Evolutionary conservation across 2,797 vertebrate species (phyloP), one percentile per base, ranked within the genome.

Genomic region (Spheniscus humboldti): DNA sequence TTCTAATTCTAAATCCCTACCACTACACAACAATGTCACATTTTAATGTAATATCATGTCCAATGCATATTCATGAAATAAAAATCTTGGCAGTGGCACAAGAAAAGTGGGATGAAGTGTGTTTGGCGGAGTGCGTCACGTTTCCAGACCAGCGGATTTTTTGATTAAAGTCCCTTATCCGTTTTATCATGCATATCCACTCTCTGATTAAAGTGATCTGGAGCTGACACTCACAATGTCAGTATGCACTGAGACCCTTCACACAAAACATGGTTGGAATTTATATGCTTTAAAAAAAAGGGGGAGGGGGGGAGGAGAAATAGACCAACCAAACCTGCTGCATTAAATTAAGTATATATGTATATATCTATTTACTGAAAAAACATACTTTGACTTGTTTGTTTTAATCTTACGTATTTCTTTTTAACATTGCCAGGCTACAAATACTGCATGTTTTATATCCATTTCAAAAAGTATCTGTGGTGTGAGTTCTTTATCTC

Each of bases 91-190:
- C 97, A 98, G 98, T 97, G 98, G 98, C 98, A 98, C 98, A 98
- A 98, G 98, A 96, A 98, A 98, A 98, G 97, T 95, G 98, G 98
- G 98, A 97, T 98, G 99, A 98, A 99, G 98, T 98, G 98, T 99
- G 99, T 98, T 99, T 99, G 99, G 99, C 98, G 98, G 99, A 99
- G 99, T 99, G 99, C 99, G 99, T 99, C 99, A 99, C 98, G 98
- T 99, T 99, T 99, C 99, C 99, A 99, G 99, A 99, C 99, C 99
- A 99, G 99, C 98, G 99, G 99, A 99, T 99, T 99, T 99, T 99
- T 99, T 99, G 99, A 99, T 99, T 99, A 99, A 99, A 99, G 99
- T 99, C 99, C 99, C 99, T 99, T 99, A 99, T 99, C 99, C 99
- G 98, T 99, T 99, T 99, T 99, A 99, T 99, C 99, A 99, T 99